Evolutionary conservation across 2,888 invertebrate species (phyloP), one percentile per base, ranked within the genome.

Genomic region (Apocheima hispidaria): DNA sequence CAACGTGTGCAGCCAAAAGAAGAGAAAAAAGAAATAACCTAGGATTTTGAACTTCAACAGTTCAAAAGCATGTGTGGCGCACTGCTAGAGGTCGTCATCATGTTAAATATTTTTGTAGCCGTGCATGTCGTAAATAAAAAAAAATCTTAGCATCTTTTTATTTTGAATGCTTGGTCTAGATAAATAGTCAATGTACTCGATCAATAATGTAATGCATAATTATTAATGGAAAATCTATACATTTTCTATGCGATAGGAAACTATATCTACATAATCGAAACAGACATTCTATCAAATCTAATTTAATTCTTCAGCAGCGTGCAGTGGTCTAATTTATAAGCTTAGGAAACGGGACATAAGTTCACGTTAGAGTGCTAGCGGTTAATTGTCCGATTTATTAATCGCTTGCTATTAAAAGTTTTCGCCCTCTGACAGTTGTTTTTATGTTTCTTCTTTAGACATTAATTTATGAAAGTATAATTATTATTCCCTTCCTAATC

Each of bases 341-440:
- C 70, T 66, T 72, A 81, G 84, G 86, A 87, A 84, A 80, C 75
- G 75, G 70, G 67, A 74, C 84, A 83, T 86, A 83, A 81, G 80
- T 86, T 76, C 72, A 80, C 78, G 77, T 82, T 84, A 78, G 73
- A 77, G 70, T 71, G 72, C 75, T 79, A 80, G 75, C 77, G 72
- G 77, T 84, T 87, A 87, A 87, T 86, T 81, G 69, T 77, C 73
- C 79, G 78, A 86, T 87, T 86, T 81, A 81, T 86, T n/a, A 83
- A 78, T 78, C 73, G 72, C 74, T 78, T 76, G 72, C 75, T 79
- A 73, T 65, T 72, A 71, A 69, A 73, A 71, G 66, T 65, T 66
- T 74, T 69, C 68, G 60, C 69, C 69, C 69, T 73, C 66, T 70
- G 72, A 73, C 69, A 72, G 68, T 69, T 66, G 70, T 53, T 73